Conservation (phyloP, 2,113 vertebrate species). For the Baryphthengus martii region DNA sequence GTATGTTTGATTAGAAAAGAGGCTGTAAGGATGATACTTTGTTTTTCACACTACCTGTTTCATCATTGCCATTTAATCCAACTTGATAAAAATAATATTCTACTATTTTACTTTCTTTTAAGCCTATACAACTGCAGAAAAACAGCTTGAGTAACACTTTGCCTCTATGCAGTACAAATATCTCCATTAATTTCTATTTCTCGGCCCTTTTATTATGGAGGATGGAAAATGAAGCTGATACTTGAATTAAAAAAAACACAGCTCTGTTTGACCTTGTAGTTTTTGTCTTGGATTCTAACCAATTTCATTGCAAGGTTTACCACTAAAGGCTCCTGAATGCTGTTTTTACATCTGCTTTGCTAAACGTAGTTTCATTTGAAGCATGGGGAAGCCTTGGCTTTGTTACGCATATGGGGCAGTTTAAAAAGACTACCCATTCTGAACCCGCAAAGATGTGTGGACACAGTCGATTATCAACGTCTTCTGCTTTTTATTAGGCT, state of each 20-base stretch:
- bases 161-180: neutral
- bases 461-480: neutral
- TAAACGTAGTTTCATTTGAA: neutral
- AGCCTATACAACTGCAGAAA: neutral
- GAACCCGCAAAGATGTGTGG: neutral
- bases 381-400: neutral
- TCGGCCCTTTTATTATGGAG: neutral
- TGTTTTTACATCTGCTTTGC: neutral
- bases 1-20: neutral
- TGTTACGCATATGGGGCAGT: neutral
- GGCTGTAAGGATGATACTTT: neutral
- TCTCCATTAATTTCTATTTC: neutral
- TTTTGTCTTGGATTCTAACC: neutral
- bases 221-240: neutral
- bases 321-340: neutral
- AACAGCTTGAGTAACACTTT: neutral
- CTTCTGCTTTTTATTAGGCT: neutral
- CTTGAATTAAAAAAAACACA: neutral
- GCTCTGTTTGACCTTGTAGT: neutral
- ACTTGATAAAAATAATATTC: neutral
- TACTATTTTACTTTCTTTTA: neutral
- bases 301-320: neutral
- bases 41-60: conserved; percentile 7
- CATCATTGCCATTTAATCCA: neutral
- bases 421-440: neutral